Evolutionary conservation across 2,797 vertebrate species (phyloP).

Genomic region (Lagocephalus sceleratus): DNA sequence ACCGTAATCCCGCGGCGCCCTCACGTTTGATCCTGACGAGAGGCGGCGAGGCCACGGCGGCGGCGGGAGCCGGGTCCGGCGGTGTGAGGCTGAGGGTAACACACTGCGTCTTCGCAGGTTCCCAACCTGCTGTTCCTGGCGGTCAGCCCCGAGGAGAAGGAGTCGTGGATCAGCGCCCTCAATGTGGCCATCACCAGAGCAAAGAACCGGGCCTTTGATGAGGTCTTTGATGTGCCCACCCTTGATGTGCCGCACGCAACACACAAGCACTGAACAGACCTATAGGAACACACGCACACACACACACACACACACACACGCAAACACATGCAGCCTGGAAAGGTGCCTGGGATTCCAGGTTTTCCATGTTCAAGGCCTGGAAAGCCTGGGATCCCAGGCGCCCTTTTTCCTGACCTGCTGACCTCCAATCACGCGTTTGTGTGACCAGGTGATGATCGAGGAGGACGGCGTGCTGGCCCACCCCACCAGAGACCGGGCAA

Average conservation of each 20-base stretch:
- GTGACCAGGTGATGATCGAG: constrained; percentile 84
- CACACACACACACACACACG: too few species aligned
- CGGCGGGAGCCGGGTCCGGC: too few species aligned
- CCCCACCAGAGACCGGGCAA: constrained; percentile 88
- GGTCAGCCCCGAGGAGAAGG: constrained; percentile 95
- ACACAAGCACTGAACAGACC: too few species aligned
- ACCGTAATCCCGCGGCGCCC: constrained; percentile 47
- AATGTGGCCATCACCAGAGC: constrained; percentile 86
- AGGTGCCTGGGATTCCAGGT: too few species aligned
- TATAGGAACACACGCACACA: too few species aligned
- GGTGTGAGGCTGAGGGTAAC: too few species aligned
- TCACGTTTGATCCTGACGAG: not conserved
- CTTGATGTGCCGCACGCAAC: too few species aligned
- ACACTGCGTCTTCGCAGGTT: constrained; percentile 68
- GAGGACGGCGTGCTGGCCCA: constrained; percentile 87
- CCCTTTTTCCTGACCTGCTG: too few species aligned
- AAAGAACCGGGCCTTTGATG: constrained; percentile 89
- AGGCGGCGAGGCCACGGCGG: too few species aligned
- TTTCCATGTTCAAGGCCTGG: too few species aligned
- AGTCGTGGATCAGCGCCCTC: constrained; percentile 89
- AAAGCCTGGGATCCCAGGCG: too few species aligned
- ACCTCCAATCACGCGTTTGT: not conserved
- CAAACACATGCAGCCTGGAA: too few species aligned
- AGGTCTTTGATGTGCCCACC: constrained; percentile 64
- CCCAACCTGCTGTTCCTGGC: constrained; percentile 93